Evolutionary conservation across 2,888 invertebrate species (phyloP).

Genomic region (Pammene fasciana): DNA sequence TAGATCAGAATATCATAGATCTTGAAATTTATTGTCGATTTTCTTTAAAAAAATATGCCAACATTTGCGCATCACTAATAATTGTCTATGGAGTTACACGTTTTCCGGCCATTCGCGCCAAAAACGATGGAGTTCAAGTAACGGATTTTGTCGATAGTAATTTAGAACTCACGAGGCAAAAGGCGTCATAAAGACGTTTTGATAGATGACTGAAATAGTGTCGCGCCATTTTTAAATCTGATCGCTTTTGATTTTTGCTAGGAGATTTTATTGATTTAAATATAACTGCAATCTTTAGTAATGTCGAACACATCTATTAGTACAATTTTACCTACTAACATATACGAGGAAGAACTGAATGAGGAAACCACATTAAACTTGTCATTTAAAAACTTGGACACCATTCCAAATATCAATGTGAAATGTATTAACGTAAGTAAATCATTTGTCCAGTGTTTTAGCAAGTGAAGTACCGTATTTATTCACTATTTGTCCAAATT

Average conservation of each 20-base stretch:
- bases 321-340: slow-evolving; percentile 46
- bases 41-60: background rate
- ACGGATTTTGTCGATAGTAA: slow-evolving; percentile 15
- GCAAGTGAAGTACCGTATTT: background rate
- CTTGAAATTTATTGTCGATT: too few relatives aligned
- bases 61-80: background rate
- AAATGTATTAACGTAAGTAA: slow-evolving; percentile 61
- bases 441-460: background rate
- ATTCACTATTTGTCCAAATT: slow-evolving; percentile 46
- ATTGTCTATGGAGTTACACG: slow-evolving; percentile 26
- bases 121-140: slow-evolving; percentile 15
- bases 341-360: slow-evolving; percentile 66
- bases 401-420: slow-evolving; percentile 59
- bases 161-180: background rate
- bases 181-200: slow-evolving; percentile 1
- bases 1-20: too few relatives aligned
- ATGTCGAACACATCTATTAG: slow-evolving; percentile 58
- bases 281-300: slow-evolving; percentile 17
- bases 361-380: slow-evolving; percentile 63
- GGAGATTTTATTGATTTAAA: slow-evolving; percentile 57
- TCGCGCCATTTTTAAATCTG: slow-evolving; percentile 37
- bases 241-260: slow-evolving; percentile 33
- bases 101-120: slow-evolving; percentile 18
- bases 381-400: slow-evolving; percentile 57
- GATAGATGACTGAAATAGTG: slow-evolving; percentile 15